Conservation (phyloP, 2,797 vertebrate genomes). For the Potorous gilbertii region DNA sequence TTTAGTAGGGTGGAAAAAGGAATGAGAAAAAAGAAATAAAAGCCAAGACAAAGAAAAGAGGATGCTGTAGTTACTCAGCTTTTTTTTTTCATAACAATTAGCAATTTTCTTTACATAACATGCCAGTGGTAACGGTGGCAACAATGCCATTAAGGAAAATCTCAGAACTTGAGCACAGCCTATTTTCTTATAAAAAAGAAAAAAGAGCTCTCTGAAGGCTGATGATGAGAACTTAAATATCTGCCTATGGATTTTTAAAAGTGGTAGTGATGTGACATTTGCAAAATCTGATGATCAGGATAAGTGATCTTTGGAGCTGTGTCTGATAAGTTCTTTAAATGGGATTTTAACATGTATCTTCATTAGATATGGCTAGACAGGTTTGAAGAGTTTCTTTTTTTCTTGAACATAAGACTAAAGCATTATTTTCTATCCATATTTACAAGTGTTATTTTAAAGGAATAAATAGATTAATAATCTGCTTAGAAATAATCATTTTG, state of each 20-base stretch:
- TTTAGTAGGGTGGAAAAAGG: not conserved
- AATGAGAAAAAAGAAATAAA: slow-evolving; percentile 62
- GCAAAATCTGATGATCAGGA: not conserved
- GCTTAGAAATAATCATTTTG: slow-evolving; percentile 39
- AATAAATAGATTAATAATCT: slow-evolving; percentile 28
- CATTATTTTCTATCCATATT: slow-evolving; percentile 1
- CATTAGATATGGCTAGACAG: slow-evolving; percentile 9
- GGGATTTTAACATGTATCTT: slow-evolving; percentile 29
- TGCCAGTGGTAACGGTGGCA: slow-evolving; percentile 65
- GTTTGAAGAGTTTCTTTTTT: slow-evolving; percentile 33
- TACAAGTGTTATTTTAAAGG: not conserved
- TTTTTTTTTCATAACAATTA: slow-evolving; percentile 65
- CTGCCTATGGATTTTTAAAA: slow-evolving; percentile 37
- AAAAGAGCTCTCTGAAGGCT: slow-evolving; percentile 54
- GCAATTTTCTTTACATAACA: slow-evolving; percentile 78
- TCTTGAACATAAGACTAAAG: not conserved
- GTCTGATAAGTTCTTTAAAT: slow-evolving; percentile 3
- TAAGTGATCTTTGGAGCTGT: not conserved
- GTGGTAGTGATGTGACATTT: not conserved
- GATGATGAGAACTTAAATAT: slow-evolving; percentile 30
- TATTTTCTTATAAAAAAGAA: slow-evolving; percentile 55
- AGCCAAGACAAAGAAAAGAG: slow-evolving; percentile 16
- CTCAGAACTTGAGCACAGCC: slow-evolving; percentile 24
- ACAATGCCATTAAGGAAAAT: slow-evolving; percentile 76
- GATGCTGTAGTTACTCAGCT: slow-evolving; percentile 58